phyloP scores from a whole-genome alignment of 2,888 invertebrate genomes.

The Rhagonycha fulva region DNA sequence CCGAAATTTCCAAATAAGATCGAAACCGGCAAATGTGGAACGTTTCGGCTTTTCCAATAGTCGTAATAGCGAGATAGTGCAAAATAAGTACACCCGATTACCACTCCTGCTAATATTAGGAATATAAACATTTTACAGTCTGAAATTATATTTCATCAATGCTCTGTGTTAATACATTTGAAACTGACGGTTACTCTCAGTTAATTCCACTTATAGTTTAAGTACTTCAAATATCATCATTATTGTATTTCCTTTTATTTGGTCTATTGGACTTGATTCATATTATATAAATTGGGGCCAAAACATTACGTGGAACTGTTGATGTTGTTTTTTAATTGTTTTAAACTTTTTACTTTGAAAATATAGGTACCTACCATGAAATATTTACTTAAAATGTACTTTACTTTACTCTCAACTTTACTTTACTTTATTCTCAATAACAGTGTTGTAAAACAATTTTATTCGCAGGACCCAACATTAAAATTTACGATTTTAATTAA shows the following conservation, averaged over 20 bases:
- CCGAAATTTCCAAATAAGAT: conserved; percentile 20
- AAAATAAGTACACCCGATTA: background rate
- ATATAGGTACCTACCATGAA: too few relatives aligned
- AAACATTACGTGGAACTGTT: too few relatives aligned
- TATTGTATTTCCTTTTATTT: background rate
- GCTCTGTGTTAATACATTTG: background rate
- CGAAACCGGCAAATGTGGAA: conserved; percentile 12
- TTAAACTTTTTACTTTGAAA: too few relatives aligned
- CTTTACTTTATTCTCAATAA: too few relatives aligned
- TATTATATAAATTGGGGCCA: background rate
- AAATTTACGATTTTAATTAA: background rate
- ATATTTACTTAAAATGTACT: too few relatives aligned
- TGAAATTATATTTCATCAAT: background rate
- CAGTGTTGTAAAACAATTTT: too few relatives aligned
- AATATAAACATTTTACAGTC: background rate
- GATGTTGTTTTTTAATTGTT: too few relatives aligned
- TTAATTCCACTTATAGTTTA: background rate
- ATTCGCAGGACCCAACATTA: too few relatives aligned
- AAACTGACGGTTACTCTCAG: background rate
- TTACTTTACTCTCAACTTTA: too few relatives aligned
- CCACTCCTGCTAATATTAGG: background rate
- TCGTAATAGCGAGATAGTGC: background rate
- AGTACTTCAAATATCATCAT: background rate
- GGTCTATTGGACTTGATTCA: background rate
- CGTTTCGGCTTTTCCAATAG: conserved; percentile 25